phyloP scores from a whole-genome alignment of 2,888 invertebrate species.

The Drosophila buzzatii region DNA sequence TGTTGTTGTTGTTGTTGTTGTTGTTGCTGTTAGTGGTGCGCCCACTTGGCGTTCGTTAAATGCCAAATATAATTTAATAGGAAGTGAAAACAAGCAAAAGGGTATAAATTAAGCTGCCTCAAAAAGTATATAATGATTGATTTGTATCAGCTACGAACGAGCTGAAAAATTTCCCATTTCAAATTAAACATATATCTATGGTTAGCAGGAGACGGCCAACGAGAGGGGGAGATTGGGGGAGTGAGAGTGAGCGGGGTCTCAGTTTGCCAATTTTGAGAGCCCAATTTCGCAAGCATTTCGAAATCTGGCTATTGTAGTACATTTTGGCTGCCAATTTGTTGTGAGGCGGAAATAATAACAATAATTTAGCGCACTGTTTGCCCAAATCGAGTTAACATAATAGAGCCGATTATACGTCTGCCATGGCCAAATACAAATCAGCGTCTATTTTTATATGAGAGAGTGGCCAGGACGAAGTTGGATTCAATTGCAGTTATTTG shows the following conservation, averaged over 20 bases:
- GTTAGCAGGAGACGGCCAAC: background rate
- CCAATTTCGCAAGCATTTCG: slow-evolving; percentile 57
- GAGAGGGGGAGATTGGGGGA: background rate
- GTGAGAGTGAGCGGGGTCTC: background rate
- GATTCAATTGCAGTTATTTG: slow-evolving; percentile 55
- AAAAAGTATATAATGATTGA: slow-evolving; percentile 70
- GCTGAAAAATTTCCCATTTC: slow-evolving; percentile 67
- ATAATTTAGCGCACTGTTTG: slow-evolving; percentile 77
- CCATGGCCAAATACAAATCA: slow-evolving; percentile 57
- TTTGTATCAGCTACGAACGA: slow-evolving; percentile 75
- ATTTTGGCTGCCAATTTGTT: slow-evolving; percentile 65
- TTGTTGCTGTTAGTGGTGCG: slow-evolving; percentile 53
- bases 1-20: slow-evolving; percentile 42
- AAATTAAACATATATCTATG: slow-evolving; percentile 56
- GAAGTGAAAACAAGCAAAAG: slow-evolving; percentile 81
- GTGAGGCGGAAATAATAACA: slow-evolving; percentile 73
- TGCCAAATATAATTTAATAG: slow-evolving; percentile 81
- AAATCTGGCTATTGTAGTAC: slow-evolving; percentile 32
- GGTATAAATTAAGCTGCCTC: slow-evolving; percentile 75
- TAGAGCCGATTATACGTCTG: slow-evolving; percentile 59
- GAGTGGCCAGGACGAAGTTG: slow-evolving; percentile 31
- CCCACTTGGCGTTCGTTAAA: slow-evolving; percentile 71
- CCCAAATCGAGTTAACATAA: slow-evolving; percentile 80
- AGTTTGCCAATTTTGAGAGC: slow-evolving; percentile 59
- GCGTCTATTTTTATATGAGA: slow-evolving; percentile 18